Evolutionary conservation across 1,140 invertebrate genomes (phyloP).

Genomic region (Platorchestia sp.): DNA sequence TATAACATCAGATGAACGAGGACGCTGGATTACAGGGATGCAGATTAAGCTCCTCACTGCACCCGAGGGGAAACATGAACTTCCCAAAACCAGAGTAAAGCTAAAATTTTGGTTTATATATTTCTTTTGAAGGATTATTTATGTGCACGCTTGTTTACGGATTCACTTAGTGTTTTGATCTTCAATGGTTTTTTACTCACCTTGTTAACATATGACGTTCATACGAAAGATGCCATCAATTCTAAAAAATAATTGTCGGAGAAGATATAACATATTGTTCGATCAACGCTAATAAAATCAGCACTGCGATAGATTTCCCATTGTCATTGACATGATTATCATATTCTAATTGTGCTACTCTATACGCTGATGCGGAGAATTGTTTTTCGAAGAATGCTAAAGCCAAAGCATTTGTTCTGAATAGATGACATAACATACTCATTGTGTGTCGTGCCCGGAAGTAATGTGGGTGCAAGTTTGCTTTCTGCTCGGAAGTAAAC

Average conservation of each 20-base stretch:
- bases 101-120: neutral
- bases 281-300: too few species aligned
- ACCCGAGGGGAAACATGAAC: neutral
- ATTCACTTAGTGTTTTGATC: neutral
- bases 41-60: neutral
- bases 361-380: neutral
- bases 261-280: neutral
- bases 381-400: neutral
- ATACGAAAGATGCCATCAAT: neutral
- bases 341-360: too few species aligned
- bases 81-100: neutral
- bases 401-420: neutral
- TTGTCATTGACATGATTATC: too few species aligned
- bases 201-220: too few species aligned
- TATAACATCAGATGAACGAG: slow-evolving; percentile 48
- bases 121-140: neutral
- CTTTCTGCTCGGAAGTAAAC: neutral
- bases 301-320: too few species aligned
- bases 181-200: neutral
- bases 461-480: neutral
- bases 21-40: neutral
- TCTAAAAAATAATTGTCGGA: neutral
- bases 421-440: too few species aligned
- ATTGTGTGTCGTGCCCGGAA: too few species aligned
- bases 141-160: neutral